Evolutionary conservation across 2,888 invertebrate species (phyloP), one percentile per base, ranked within the genome.

Genomic region (Eupsilia transversa): DNA sequence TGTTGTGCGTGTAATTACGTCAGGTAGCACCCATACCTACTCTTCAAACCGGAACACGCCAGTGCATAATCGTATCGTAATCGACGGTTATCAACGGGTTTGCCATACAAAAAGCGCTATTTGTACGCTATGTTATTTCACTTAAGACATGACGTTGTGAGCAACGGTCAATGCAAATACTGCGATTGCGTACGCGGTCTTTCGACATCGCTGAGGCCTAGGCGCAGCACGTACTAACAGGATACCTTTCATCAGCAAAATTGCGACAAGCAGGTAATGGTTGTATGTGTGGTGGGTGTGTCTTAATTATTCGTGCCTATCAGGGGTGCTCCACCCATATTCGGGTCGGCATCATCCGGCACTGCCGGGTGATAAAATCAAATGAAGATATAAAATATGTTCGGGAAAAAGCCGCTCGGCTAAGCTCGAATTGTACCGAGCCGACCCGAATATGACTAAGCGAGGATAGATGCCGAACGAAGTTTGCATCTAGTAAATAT

Each of bases 171-270:
- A 46, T 41, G 23, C 33, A n/a, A 74, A 41, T 57, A 57, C 23
- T n/a, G 9, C 33, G 20, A 52, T 61, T 74, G 46, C 56, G 38
- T 63, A 56, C n/a, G 6, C 27, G 14, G n/a, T 10, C 33, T 68
- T 76, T 67, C 17, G 12, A 30, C 46, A 67, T 38, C 14, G 4
- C 30, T 2, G 33, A 20, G 10, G 10, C 30, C n/a, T 38, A 60
- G 46, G 9, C 30, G 30, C 52, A 57, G 10, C 49, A 52, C 27
- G n/a, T 52, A 49, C 23, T 46, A 30, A 5, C 49, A 30, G 61
- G 49, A 59, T 73, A 63, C 17, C n/a, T 63, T 74, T 56, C 30
- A 49, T 49, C 30, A 33, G 20, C 38, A 27, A 38, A 74, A 33
- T 74, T 72, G 43, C 69, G 30, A 23, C 35, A 46, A 3, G 10